Evolutionary conservation across 2,113 vertebrate species (phyloP).

Genomic region (Lichenostomus cassidix): DNA sequence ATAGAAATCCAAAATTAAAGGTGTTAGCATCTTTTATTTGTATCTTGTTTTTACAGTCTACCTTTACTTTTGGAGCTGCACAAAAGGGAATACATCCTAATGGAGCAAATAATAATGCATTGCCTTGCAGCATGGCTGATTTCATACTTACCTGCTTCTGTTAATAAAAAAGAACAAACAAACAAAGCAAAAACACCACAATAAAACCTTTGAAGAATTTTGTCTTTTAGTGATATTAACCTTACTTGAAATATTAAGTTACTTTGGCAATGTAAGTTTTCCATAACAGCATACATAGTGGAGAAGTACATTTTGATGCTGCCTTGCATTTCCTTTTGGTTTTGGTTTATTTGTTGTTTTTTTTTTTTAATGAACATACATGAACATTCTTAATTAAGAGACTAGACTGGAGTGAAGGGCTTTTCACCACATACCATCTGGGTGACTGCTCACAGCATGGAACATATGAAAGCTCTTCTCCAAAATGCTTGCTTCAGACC

Average conservation of each 20-base stretch:
- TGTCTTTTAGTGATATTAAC: neutral
- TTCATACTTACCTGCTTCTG: neutral
- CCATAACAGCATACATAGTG: neutral
- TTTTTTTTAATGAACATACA: neutral
- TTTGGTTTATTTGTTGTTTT: neutral
- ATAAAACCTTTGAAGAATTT: neutral
- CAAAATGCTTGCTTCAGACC: neutral
- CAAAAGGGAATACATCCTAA: neutral
- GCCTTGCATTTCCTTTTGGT: neutral
- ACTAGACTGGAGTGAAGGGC: neutral
- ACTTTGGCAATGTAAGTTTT: neutral
- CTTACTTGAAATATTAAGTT: neutral
- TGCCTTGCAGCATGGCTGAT: neutral
- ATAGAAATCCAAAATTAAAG: neutral
- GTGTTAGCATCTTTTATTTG: neutral
- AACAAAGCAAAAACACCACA: neutral
- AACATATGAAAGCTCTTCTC: neutral
- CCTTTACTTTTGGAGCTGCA: neutral
- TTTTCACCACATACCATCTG: neutral
- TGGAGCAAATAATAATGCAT: neutral
- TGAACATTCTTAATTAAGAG: neutral
- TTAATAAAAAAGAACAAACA: neutral
- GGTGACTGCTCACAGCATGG: neutral
- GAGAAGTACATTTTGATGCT: neutral
- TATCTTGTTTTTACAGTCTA: neutral